Evolutionary conservation across 2,113 vertebrate species (phyloP).

Genomic region (Podiceps cristatus): DNA sequence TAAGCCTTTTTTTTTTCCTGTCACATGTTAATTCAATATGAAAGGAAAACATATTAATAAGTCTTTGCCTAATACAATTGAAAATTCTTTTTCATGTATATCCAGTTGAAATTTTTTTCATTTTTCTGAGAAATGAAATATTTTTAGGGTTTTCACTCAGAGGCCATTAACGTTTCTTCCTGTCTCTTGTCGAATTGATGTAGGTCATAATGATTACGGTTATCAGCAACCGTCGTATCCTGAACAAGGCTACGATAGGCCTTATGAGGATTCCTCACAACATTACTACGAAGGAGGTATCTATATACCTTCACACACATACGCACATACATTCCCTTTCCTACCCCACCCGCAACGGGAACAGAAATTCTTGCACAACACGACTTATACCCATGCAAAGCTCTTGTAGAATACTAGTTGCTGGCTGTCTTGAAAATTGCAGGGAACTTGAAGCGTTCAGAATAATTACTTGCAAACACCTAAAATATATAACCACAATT

Average conservation of each 20-base stretch:
- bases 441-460: constrained; percentile 69
- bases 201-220: constrained; percentile 93
- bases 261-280: constrained; percentile 91
- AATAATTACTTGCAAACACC: constrained; percentile 79
- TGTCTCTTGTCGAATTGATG: constrained; percentile 92
- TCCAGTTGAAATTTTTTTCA: constrained; percentile 77
- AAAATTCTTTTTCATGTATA: constrained; percentile 80
- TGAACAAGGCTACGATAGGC: constrained; percentile 92
- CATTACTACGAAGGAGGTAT: constrained; percentile 93
- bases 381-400: constrained; percentile 75
- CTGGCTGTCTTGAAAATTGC: constrained; percentile 78
- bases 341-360: constrained; percentile 69
- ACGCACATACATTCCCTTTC: constrained; percentile 72
- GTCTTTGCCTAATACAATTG: constrained; percentile 78
- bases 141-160: constrained; percentile 82
- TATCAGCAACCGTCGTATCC: constrained; percentile 91
- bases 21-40: constrained; percentile 75
- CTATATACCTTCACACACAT: constrained; percentile 88
- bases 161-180: constrained; percentile 90
- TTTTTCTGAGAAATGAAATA: constrained; percentile 83
- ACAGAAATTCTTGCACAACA: constrained; percentile 65
- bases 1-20: constrained; percentile 58
- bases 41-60: constrained; percentile 77
- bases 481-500: constrained; percentile 76
- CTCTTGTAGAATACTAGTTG: constrained; percentile 80